A percentile compares a stretch with the other conserved stretches of the same genome.
These are phyloP conservation scores for Griposia aprilina DNA, from an alignment of 2,888 invertebrate genomes.

Conservation along the genomic window DNA sequence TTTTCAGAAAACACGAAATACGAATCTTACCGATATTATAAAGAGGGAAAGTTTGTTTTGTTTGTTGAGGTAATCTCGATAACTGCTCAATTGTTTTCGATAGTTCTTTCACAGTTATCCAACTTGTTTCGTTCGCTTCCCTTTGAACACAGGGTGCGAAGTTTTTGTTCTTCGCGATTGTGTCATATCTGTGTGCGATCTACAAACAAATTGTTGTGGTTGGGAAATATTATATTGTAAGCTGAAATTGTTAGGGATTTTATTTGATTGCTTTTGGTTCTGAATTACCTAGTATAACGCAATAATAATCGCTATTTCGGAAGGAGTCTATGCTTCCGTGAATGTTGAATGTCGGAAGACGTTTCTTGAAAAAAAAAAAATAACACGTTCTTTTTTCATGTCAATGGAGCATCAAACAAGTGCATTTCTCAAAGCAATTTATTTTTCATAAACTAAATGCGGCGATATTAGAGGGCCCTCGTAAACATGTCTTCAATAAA, in stretches of 20 bases:
- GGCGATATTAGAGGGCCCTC: conserved; percentile 72
- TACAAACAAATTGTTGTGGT: conserved; percentile 35
- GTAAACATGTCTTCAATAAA: conserved; percentile 83
- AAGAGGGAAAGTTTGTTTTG: conserved; percentile 60
- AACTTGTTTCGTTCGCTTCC: conserved; percentile 53
- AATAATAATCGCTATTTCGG: background rate
- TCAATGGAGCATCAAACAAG: conserved; percentile 43
- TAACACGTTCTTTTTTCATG: conserved; percentile 4
- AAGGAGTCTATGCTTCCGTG: too few species aligned
- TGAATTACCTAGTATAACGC: too few species aligned
- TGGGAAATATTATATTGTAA: conserved; percentile 22
- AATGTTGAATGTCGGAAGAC: background rate
- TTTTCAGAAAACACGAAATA: conserved; percentile 43
- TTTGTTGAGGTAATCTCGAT: conserved; percentile 66
- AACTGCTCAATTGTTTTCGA: conserved; percentile 64
- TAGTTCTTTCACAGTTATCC: conserved; percentile 62
- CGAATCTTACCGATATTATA: conserved; percentile 58
- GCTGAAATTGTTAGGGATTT: conserved; percentile 7
- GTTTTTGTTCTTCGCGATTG: conserved; percentile 50
- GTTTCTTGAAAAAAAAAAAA: background rate
- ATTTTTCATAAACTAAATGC: conserved; percentile 74
- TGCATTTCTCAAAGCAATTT: conserved; percentile 51
- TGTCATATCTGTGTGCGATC: conserved; percentile 47
- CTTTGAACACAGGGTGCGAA: conserved; percentile 56
- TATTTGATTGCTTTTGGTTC: conserved; percentile 12